These are phyloP conservation scores for Batillaria attramentaria DNA, from an alignment of 1,140 invertebrate species.

Conservation along the genomic window DNA sequence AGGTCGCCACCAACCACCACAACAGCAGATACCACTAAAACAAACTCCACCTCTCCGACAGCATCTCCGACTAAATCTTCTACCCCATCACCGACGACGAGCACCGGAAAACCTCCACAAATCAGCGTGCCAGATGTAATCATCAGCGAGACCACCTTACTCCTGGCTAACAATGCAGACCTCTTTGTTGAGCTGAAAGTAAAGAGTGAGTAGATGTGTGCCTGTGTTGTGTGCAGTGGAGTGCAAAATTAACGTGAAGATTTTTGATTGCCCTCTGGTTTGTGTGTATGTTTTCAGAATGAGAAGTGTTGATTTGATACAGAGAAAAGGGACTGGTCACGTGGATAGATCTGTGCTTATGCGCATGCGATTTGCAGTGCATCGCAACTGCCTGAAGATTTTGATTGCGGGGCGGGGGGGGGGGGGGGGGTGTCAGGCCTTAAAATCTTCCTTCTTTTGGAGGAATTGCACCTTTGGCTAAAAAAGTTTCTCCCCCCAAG, in stretches of 20 bases:
- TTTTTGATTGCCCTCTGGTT: neutral
- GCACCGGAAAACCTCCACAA: neutral
- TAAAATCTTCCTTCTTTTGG: too few species aligned
- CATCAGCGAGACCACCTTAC: conserved; percentile 28
- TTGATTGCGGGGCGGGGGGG: too few species aligned
- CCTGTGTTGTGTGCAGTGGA: neutral
- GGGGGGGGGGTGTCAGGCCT: too few species aligned
- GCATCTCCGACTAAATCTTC: neutral
- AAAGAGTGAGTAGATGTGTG: neutral
- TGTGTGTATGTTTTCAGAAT: neutral
- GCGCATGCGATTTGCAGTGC: too few species aligned
- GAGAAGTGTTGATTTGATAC: neutral
- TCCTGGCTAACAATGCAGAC: conserved; percentile 1
- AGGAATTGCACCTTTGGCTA: too few species aligned
- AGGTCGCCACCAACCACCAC: neutral
- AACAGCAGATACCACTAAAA: neutral
- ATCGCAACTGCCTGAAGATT: too few species aligned
- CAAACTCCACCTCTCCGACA: neutral
- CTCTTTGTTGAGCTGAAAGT: conserved; percentile 21
- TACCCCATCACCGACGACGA: neutral
- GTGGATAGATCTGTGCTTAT: too few species aligned
- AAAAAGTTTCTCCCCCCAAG: too few species aligned
- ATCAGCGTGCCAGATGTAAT: neutral
- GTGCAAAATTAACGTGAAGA: neutral
- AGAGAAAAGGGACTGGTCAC: neutral